These are phyloP conservation scores for Chloroceryle inda DNA, from an alignment of 2,797 vertebrate genomes.

Conservation along the genomic window DNA sequence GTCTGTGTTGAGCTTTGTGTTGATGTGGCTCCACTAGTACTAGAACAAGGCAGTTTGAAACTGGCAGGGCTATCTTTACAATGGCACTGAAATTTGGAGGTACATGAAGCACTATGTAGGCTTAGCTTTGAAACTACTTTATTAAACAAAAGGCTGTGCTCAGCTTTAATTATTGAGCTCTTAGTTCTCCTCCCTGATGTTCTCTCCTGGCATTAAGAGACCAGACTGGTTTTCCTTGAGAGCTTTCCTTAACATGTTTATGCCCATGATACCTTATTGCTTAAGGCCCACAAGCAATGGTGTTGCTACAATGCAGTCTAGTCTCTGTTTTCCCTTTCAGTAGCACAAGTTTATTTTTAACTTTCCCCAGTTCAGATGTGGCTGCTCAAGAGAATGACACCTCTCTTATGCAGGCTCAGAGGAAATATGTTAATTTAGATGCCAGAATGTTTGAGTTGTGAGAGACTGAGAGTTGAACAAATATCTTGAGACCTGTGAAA, in stretches of 20 bases:
- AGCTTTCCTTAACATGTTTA: not conserved
- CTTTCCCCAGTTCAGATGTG: not conserved
- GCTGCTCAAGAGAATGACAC: not conserved
- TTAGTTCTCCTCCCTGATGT: not conserved
- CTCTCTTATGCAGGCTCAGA: not conserved
- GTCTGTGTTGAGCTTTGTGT: not conserved
- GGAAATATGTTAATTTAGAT: not conserved
- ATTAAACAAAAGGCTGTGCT: not conserved
- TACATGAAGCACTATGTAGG: not conserved
- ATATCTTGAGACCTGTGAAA: not conserved
- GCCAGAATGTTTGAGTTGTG: not conserved
- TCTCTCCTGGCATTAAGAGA: not conserved
- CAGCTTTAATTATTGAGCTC: not conserved
- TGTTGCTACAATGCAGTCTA: not conserved
- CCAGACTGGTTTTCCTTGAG: slow-evolving; percentile 13
- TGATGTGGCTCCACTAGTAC: not conserved
- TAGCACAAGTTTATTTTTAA: not conserved
- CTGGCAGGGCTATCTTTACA: not conserved
- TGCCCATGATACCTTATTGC: not conserved
- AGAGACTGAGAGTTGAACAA: not conserved
- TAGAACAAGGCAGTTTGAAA: not conserved
- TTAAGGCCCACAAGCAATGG: not conserved
- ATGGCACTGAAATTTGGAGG: not conserved
- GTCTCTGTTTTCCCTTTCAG: not conserved
- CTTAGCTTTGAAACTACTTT: not conserved